Evolutionary conservation across 1,140 invertebrate species (phyloP), one percentile per base, ranked within the genome.

Genomic region (Harpegnathos saltator): DNA sequence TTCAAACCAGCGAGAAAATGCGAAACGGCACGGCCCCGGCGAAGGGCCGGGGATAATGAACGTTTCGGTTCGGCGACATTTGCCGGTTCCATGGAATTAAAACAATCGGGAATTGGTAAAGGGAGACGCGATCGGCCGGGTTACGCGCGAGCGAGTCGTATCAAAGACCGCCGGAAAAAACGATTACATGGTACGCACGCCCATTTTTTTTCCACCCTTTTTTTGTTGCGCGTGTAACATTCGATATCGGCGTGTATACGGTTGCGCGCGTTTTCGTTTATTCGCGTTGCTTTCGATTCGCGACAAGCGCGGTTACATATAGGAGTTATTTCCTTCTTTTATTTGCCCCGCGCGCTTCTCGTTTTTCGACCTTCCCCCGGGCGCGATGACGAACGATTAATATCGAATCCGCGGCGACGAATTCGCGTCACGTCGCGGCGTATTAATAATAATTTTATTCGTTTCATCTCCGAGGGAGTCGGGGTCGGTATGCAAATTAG

Each of bases 361-460:
- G 7, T 66, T 44, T 62, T 61, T n/a, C n/a, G n/a, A 38, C 63
- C 44, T 38, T 9, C 17, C 2, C 58, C 44, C 29, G n/a, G 17
- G n/a, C n/a, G 1, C 63, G 61, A 38, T 26, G 54, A 33, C 52
- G 19, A 1, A 69, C 75, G 84, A 86, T 86, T 85, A 85, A 86
- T 86, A 86, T 74, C 68, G 68, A n/a, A 29, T 3, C 5, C 58
- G 33, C 26, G 58, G n/a, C 1, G 2, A 12, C n/a, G 26, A 66
- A 86, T 66, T 84, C 75, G 56, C 33, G 52, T 80, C 69, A 66
- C 54, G 22, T 38, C 54, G 69, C 44, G 48, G 33, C 33, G 68
- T 74, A 85, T 85, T 82, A 81, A 85, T 82, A 81, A 85, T 85
- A 85, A 86, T 85, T 86, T 85, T 86, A 85, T 86, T 85, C 85